Base-by-base conservation (phyloP, 1,140 invertebrate genomes). In the Dendrolimus punctatus region DNA sequence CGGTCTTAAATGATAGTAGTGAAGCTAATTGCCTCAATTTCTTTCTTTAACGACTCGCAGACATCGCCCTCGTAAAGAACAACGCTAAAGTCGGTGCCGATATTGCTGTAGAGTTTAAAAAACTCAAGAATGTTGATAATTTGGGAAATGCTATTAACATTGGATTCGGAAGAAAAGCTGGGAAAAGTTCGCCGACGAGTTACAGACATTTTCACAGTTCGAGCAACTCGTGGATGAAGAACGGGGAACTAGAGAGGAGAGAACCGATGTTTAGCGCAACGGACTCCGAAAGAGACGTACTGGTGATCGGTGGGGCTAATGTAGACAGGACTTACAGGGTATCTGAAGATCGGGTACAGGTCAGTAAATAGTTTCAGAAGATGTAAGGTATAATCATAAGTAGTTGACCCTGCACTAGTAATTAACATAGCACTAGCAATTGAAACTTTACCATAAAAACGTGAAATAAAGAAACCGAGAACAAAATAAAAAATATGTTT, bases 41-140 rank as follows among this genome's bases (percentile, higher is more conserved):
- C 58, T 77, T 73, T 68, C 72, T 67, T 83, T 67, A 86, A 77
- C 66, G 64, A 64, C 57, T 51, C 50, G 43, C 77, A 93, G 96
- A 99, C 88, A 93, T 97, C 71, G 94, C 92, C 4, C 88, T 99
- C 38, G 93, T 99, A 66, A 92, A 96, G 87, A 97, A 99, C 84
- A 99, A 99, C 87, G 97, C 96, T 4, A 87, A 77, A 59, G 90
- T 97, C 49, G 97, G 94, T 9, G 92, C 94, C 50, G 83, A 94
- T 82, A 95, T 99, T 68, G 95, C 96, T 6, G 78, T 92, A 5
- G 89, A 91, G 72, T 89, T 93, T 55, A 71, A 84, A 60, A 76
- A 87, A 68, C 70, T 87, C 55, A 79, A 72, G 62, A 77, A 72
- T 65, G 66, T 57, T 47, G 62, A 64, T 56, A 69, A 73, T 73